Percentiles rank a stretch among this genome's conserved stretches.
phyloP scores from a whole-genome alignment of 2,888 invertebrate genomes.

The Nomada flava region DNA sequence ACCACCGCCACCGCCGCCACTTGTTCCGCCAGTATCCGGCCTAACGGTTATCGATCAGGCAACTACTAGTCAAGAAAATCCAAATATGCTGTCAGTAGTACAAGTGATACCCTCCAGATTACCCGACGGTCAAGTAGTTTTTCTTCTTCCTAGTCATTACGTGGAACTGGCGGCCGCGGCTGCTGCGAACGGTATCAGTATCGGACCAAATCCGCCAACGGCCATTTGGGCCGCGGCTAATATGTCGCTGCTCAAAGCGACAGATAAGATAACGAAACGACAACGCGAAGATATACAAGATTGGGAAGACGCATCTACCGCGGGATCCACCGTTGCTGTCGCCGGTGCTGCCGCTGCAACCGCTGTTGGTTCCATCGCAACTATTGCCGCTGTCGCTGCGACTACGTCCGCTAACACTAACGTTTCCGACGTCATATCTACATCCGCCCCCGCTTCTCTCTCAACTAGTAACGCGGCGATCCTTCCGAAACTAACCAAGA shows the following conservation, averaged over 20 bases:
- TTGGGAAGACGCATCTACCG: conserved; percentile 74
- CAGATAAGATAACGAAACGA: conserved; percentile 81
- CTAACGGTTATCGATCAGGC: conserved; percentile 71
- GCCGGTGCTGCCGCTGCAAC: conserved; percentile 11
- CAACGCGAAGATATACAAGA: conserved; percentile 78
- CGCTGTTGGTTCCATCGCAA: neutral
- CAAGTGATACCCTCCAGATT: conserved; percentile 86
- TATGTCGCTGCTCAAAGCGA: conserved; percentile 82
- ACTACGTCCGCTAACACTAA: conserved; percentile 42
- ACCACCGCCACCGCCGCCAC: conserved; percentile 6
- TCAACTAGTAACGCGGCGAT: conserved; percentile 7
- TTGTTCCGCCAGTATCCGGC: conserved; percentile 40
- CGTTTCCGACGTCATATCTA: conserved; percentile 47
- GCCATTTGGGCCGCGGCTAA: conserved; percentile 83
- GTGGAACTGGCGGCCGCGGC: conserved; percentile 86
- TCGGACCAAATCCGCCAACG: conserved; percentile 82
- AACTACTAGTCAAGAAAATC: conserved; percentile 78
- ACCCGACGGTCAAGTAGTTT: conserved; percentile 87
- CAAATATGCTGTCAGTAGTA: conserved; percentile 83
- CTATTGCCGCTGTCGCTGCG: conserved; percentile 3
- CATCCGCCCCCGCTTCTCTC: conserved; percentile 31
- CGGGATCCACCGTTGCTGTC: conserved; percentile 29
- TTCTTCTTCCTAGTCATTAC: conserved; percentile 87
- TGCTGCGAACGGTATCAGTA: conserved; percentile 83
- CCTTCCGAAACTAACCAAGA: conserved; percentile 70